Base-by-base conservation (phyloP, 2,797 vertebrate genomes). In the Euthynnus affinis region DNA sequence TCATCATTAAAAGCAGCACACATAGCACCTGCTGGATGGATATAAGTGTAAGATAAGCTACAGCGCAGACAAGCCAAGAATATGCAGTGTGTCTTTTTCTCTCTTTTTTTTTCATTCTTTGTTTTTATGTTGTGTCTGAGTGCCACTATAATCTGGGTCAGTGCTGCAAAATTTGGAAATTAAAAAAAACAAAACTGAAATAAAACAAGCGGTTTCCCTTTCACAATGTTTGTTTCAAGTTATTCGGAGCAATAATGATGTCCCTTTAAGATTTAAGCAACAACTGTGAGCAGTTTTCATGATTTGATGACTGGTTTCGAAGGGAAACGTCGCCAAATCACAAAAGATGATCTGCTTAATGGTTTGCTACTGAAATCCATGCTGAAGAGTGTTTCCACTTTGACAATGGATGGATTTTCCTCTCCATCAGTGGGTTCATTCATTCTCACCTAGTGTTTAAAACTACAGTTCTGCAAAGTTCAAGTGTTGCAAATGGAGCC, bases 401-500 rank as follows among this genome's bases (percentile, higher is more conserved):
- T 42, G 17, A 53, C 1, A 17, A n/a, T 29, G 22, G 32, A 76
- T 73, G 68, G 32, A 52, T 61, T 61, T 53, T 23, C 51, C 44
- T 74, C 40, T 58, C 56, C 29, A 57, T 66, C 49, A 40, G 29
- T 17, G n/a, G 40, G 6, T 64, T 69, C 34, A 34, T 67, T 80
- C 60, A 60, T 59, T 79, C 44, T 71, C 53, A 61, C 9, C 49
- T 48, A 5, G 40, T 62, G 37, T 61, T 71, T 12, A 55, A 78
- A 81, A 53, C 8, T 7, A 20, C 32, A n/a, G 57, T 7, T 76
- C 68, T 15, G 6, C 40, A 42, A 57, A 53, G 72, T 72, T 68
- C 58, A 73, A 76, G 49, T 71, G 73, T 18, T 65, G 32, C 58
- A 66, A 76, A 74, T 74, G 61, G 64, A 61, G 52, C 64, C 32